Conservation (phyloP, 2,113 vertebrate species). For the Otis tarda region DNA sequence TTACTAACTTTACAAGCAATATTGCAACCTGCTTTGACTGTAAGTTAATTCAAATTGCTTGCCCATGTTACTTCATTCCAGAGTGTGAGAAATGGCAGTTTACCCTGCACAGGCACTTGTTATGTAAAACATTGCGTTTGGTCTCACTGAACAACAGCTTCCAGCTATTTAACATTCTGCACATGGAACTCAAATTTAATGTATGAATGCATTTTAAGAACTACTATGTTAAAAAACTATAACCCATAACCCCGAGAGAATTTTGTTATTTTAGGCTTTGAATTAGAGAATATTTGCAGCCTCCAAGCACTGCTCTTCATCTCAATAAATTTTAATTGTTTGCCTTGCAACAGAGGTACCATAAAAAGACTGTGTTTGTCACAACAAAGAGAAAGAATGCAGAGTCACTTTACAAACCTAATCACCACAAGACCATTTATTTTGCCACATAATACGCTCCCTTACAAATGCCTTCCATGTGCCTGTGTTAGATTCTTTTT, state of each 20-base stretch:
- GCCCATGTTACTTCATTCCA: constrained; percentile 8
- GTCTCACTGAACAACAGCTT: constrained; percentile 45
- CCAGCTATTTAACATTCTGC: constrained; percentile 60
- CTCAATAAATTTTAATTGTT: constrained; percentile 42
- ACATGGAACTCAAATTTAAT: constrained; percentile 47
- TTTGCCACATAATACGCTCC: background rate
- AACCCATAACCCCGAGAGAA: constrained; percentile 35
- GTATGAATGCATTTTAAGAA: constrained; percentile 59
- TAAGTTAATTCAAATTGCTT: constrained; percentile 22
- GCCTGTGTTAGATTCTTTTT: background rate
- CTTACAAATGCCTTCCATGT: background rate
- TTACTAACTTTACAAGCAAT: background rate
- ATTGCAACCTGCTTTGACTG: background rate
- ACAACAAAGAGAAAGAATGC: constrained; percentile 31
- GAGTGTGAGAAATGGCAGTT: constrained; percentile 49
- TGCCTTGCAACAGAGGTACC: background rate
- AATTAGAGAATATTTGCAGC: constrained; percentile 30
- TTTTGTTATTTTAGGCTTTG: constrained; percentile 2
- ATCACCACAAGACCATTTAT: constrained; percentile 11
- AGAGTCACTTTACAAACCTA: constrained; percentile 26
- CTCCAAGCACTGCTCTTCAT: constrained; percentile 17
- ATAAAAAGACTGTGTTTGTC: constrained; percentile 11
- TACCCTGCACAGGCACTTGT: constrained; percentile 24
- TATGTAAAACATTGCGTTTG: constrained; percentile 51
- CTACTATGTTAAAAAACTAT: constrained; percentile 35